Conservation (phyloP, 2,888 invertebrate species). For the Perithous albicinctus region DNA sequence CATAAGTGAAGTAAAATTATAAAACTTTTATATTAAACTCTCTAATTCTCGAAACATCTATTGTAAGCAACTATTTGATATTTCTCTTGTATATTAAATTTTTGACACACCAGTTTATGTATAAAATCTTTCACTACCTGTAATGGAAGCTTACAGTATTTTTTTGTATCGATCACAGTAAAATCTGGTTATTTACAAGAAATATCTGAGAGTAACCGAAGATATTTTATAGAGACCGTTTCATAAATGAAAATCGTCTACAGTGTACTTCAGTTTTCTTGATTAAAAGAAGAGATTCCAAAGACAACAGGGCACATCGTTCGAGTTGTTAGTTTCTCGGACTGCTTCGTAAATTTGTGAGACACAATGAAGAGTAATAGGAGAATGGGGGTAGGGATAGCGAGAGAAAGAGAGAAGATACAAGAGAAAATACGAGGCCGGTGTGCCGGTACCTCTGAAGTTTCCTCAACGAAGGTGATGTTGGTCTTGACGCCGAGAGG, state of each 20-base stretch:
- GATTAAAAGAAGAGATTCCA: slow-evolving; percentile 14
- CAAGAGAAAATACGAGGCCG: slow-evolving; percentile 68
- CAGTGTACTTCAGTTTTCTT: slow-evolving; percentile 14
- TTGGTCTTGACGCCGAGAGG: slow-evolving; percentile 97
- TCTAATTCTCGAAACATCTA: too few relatives aligned
- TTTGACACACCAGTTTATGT: too few relatives aligned
- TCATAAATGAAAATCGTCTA: slow-evolving; percentile 9
- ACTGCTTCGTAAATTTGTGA: slow-evolving; percentile 54
- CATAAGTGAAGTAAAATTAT: too few relatives aligned
- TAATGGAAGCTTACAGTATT: too few relatives aligned
- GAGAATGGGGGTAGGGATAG: slow-evolving; percentile 37
- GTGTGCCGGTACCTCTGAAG: slow-evolving; percentile 91
- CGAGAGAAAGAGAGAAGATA: slow-evolving; percentile 47
- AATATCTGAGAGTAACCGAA: too few relatives aligned
- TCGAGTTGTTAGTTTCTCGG: slow-evolving; percentile 56
- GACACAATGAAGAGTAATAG: slow-evolving; percentile 50
- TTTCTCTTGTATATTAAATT: too few relatives aligned
- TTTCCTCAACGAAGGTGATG: slow-evolving; percentile 96
- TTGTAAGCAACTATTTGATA: too few relatives aligned
- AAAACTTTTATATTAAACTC: too few relatives aligned
- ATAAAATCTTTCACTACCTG: too few relatives aligned
- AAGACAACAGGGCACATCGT: slow-evolving; percentile 44
- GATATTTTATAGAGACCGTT: too few relatives aligned
- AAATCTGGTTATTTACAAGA: too few relatives aligned
- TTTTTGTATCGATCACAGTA: too few relatives aligned